Evolutionary conservation across 1,140 invertebrate species (phyloP), one percentile per base, ranked within the genome.

Genomic region (Drosophila kanapiae): DNA sequence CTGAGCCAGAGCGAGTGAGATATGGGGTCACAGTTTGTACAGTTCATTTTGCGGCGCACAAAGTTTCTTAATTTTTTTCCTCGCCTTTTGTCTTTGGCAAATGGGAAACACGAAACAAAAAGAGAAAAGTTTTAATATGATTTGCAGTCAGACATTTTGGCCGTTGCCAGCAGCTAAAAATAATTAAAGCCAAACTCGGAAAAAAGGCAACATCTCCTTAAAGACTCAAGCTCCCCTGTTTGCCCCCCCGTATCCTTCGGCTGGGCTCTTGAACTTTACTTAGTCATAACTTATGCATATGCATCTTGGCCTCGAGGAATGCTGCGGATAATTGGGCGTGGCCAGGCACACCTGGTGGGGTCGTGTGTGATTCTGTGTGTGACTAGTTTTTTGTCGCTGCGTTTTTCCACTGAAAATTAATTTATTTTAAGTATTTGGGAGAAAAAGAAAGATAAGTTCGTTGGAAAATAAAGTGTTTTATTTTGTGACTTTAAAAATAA

Each of bases 41-140:
- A 90, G 84, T 87, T 87, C 84, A 87, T 87, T 87, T 87, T 88
- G 84, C 61, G 84, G 84, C 80, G 68, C 54, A 84, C 54, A 87
- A 88, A 87, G 77, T 87, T 87, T 88, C 84, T 84, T 87, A 87
- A 87, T 87, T 87, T 84, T 84, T 83, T 80, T 74, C 48, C 70
- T 60, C 35, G 9, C 37, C 60, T 60, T 78, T 63, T 79, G 65
- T 64, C 79, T 72, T 51, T 60, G 60, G 54, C 54, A 67, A 81
- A 54, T 70, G 57, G 67, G 53, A 72, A 56, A 56, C 53, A 56
- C 49, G 37, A 56, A 53, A 69, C 54, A 40, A 54, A 78, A 64
- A 62, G 58, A 88, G 69, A 72, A 90, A 87, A 88, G 57, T 87
- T 87, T 87, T 87, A 87, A 87, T 87, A 87, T 87, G 84, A 87